Percentiles rank a stretch among this genome's conserved stretches.
These are phyloP conservation scores for Sciurus vulgaris DNA, from an alignment of 2,797 vertebrate species.

Conservation along the genomic window DNA sequence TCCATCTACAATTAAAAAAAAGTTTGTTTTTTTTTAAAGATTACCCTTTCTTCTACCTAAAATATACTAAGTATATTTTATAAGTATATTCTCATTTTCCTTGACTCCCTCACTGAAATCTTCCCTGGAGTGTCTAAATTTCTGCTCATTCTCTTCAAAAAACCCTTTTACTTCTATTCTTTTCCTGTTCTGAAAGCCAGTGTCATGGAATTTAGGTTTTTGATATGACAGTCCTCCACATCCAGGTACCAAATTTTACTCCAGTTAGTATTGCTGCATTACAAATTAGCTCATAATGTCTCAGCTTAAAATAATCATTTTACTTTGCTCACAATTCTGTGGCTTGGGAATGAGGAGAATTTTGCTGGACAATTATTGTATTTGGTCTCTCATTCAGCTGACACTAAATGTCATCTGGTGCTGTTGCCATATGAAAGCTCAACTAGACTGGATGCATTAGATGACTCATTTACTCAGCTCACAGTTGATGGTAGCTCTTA, in stretches of 20 bases:
- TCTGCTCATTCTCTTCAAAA: not conserved
- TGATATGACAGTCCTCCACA: not conserved
- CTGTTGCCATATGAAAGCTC: not conserved
- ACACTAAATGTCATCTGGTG: no score
- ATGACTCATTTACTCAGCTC: not conserved
- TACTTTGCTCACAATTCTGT: not conserved
- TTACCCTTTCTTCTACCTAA: not conserved
- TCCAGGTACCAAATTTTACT: not conserved
- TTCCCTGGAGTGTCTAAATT: not conserved
- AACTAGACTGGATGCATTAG: not conserved
- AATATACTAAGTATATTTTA: not conserved
- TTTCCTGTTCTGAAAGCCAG: not conserved
- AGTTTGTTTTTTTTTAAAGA: not conserved
- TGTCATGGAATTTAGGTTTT: not conserved
- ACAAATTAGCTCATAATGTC: not conserved
- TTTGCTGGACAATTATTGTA: not conserved
- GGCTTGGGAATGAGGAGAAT: not conserved
- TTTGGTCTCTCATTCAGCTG: not conserved
- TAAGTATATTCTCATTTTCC: not conserved
- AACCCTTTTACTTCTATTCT: not conserved
- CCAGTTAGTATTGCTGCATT: not conserved
- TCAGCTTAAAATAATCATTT: not conserved
- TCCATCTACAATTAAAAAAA: no score
- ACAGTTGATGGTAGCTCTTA: not conserved
- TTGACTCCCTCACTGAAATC: not conserved